phyloP scores from a whole-genome alignment of 2,797 vertebrate species.

The Rhodeus uyekii region DNA sequence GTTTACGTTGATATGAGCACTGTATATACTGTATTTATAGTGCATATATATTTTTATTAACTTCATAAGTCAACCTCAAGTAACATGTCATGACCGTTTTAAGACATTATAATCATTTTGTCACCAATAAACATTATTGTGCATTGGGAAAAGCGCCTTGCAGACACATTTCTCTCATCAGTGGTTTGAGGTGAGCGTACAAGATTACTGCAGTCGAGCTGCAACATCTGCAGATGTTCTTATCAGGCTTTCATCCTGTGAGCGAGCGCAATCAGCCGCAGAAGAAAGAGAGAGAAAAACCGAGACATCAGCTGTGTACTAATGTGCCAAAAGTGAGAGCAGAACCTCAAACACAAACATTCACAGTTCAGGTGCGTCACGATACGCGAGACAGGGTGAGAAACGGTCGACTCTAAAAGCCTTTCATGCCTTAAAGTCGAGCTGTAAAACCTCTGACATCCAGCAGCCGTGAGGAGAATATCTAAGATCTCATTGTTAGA shows the following conservation, averaged over 20 bases:
- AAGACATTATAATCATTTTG: too few relatives aligned
- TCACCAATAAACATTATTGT: too few relatives aligned
- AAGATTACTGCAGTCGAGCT: constrained; percentile 10
- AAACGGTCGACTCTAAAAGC: not conserved
- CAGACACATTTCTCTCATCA: too few relatives aligned
- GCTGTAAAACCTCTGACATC: constrained; percentile 26
- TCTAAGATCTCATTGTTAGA: not conserved
- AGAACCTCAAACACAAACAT: constrained; percentile 22
- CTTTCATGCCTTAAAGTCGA: constrained; percentile 34
- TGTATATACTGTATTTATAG: too few relatives aligned
- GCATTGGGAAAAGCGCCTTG: too few relatives aligned
- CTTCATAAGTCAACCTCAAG: too few relatives aligned
- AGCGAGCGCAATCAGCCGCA: not conserved
- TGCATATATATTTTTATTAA: too few relatives aligned
- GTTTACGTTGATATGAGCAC: too few relatives aligned
- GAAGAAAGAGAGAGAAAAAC: not conserved
- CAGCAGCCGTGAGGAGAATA: not conserved
- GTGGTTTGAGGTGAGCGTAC: not conserved
- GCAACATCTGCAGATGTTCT: constrained; percentile 26
- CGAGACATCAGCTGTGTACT: not conserved
- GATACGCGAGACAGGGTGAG: not conserved
- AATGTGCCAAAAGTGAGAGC: constrained; percentile 33
- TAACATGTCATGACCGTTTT: too few relatives aligned
- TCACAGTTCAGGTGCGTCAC: constrained; percentile 4
- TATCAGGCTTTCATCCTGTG: not conserved